These are phyloP conservation scores for Aurelia aurita complex sp. Pacific DNA, from an alignment of 30 jellyfish, hydroid and myxozoan species.

Conservation along the genomic window DNA sequence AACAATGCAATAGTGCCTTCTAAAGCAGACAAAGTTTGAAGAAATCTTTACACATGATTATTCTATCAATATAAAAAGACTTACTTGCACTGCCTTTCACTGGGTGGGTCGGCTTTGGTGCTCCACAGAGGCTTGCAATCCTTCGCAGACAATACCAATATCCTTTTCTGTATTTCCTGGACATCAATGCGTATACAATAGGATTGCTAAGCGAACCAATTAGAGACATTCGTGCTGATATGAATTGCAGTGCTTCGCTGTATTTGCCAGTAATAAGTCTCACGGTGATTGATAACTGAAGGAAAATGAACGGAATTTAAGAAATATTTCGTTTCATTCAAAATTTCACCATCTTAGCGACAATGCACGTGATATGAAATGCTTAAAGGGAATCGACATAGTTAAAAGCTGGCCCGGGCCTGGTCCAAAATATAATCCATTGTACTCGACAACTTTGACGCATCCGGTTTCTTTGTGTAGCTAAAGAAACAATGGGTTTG, in stretches of 20 bases:
- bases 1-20: too few relatives aligned
- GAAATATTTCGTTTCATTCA: neutral
- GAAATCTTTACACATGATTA: neutral
- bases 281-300: constrained; percentile 66
- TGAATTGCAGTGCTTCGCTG: constrained; percentile 32
- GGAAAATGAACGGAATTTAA: neutral
- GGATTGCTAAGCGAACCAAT: constrained; percentile 62
- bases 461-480: too few relatives aligned
- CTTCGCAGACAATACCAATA: constrained; percentile 34
- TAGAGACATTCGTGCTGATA: constrained; percentile 77
- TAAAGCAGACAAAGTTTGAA: neutral
- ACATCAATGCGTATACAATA: constrained; percentile 46
- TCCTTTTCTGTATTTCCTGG: constrained; percentile 58
- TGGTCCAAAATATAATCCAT: too few relatives aligned
- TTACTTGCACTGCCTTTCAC: constrained; percentile 34
- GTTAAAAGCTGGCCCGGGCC: too few relatives aligned
- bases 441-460: too few relatives aligned
- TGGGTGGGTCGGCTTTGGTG: constrained; percentile 28
- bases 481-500: too few relatives aligned
- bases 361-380: too few relatives aligned
- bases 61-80: neutral
- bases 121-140: constrained; percentile 51
- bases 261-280: constrained; percentile 24
- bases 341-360: neutral
- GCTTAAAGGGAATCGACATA: too few relatives aligned